Evolutionary conservation across 2,797 vertebrate genomes (phyloP), one percentile per base, ranked within the genome.

Genomic region (Loriculus beryllinus): DNA sequence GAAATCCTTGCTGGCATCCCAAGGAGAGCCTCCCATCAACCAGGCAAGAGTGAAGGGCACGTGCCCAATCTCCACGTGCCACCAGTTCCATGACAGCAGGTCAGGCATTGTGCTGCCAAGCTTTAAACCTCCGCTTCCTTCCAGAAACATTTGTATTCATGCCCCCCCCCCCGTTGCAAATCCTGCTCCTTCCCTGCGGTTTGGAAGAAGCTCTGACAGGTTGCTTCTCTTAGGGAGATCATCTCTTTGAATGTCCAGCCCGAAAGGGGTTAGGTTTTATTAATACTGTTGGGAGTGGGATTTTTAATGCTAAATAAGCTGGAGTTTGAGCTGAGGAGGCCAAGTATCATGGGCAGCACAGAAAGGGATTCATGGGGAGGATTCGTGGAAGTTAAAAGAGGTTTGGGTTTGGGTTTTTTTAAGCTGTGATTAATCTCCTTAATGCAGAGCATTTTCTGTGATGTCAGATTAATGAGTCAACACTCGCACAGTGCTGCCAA

Each of bases 281-380:
- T 75, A 86, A 88, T 62, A 71, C 33, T 52, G 6, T 14, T 56
- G 51, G 26, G 26, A 81, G 47, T 57, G 35, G 26, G n/a, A 81
- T 83, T 88, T 93, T 81, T 87, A 92, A 90, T 72, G 52, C 79
- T 88, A 78, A 87, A 21, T 83, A 52, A 49, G 49, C 87, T 86
- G 82, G 65, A 87, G 45, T 25, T 45, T 51, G 64, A 90, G 62
- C 40, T 48, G 67, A 78, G 37, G 60, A 94, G 45, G 82, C 48
- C 37, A 60, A 80, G 28, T 86, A 86, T 72, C 12, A n/a, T 33
- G 14, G n/a, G 57, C 57, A 82, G 71, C 60, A 75, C 7, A 60
- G 69, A 74, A 37, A 39, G 75, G 62, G 57, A 75, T 74, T 88
- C 82, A 74, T 12, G 70, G 37, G 43, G 77, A 88, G 51, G 77